These are phyloP conservation scores for Nasonia oneida DNA, from an alignment of 2,888 invertebrate genomes.

Conservation along the genomic window DNA sequence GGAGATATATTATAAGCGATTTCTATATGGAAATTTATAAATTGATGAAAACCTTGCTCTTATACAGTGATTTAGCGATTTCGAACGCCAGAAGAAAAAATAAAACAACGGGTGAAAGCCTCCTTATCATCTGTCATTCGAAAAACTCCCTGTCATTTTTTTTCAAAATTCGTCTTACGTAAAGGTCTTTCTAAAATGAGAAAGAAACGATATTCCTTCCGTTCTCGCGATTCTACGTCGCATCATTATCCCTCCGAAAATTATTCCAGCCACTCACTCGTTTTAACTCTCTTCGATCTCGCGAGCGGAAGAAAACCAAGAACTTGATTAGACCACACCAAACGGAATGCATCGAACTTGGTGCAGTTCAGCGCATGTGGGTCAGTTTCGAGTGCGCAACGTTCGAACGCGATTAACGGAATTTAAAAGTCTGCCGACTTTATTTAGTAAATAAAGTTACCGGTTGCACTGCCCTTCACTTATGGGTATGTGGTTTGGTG, in stretches of 20 bases:
- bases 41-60: not conserved
- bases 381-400: not conserved
- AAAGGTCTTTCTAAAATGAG: not conserved
- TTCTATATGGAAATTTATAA: not conserved
- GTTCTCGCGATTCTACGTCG: not conserved
- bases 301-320: not conserved
- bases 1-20: not conserved
- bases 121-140: not conserved
- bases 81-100: too few relatives aligned
- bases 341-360: not conserved
- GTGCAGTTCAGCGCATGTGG: not conserved
- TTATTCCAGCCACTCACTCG: not conserved
- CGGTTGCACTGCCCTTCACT: constrained; percentile 13
- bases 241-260: not conserved
- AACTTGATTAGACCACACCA: not conserved
- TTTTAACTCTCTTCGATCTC: not conserved
- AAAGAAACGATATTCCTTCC: not conserved
- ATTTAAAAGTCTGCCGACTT: not conserved
- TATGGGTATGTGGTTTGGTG: not conserved
- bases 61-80: too few relatives aligned
- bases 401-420: not conserved
- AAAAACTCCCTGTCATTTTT: not conserved
- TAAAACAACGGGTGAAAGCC: not conserved
- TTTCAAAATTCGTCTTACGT: not conserved
- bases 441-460: not conserved